phyloP scores from a whole-genome alignment of 2,888 invertebrate species.

The Hirtodrosophila confusa region DNA sequence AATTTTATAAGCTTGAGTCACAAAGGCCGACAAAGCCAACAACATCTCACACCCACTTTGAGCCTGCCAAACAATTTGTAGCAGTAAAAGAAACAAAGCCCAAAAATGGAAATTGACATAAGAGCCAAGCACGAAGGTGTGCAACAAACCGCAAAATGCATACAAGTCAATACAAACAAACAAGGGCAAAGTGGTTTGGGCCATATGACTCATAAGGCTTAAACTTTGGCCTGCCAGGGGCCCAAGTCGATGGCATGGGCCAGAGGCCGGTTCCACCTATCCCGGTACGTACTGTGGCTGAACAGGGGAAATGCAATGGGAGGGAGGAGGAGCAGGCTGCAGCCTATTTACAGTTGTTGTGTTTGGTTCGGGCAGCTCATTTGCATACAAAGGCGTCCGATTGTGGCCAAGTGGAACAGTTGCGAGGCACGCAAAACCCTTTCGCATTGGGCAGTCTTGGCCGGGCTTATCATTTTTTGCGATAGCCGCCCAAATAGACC shows the following conservation, averaged over 20 bases:
- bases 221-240: slow-evolving; percentile 1
- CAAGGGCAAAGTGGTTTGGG: slow-evolving; percentile 20
- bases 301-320: slow-evolving; percentile 52
- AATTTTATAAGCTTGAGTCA: slow-evolving; percentile 60
- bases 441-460: slow-evolving; percentile 18
- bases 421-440: slow-evolving; percentile 37
- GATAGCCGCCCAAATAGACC: slow-evolving; percentile 46
- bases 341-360: slow-evolving; percentile 15
- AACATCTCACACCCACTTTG: slow-evolving; percentile 32
- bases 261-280: too few relatives aligned
- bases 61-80: slow-evolving; percentile 44
- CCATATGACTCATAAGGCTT: slow-evolving; percentile 43
- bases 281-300: too few relatives aligned
- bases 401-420: slow-evolving; percentile 61
- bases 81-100: slow-evolving; percentile 12
- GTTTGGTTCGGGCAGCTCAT: slow-evolving; percentile 49
- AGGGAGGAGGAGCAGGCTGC: slow-evolving; percentile 8
- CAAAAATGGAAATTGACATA: slow-evolving; percentile 47
- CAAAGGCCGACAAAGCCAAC: slow-evolving; percentile 16
- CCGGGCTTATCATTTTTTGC: slow-evolving; percentile 34
- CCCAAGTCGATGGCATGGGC: too few relatives aligned
- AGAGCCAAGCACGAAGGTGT: slow-evolving; percentile 29
- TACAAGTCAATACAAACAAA: slow-evolving; percentile 33
- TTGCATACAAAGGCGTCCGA: slow-evolving; percentile 76
- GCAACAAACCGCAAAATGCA: slow-evolving; percentile 29